Evolutionary conservation across 2,888 invertebrate species (phyloP).

Genomic region (Argynnis bischoffii): DNA sequence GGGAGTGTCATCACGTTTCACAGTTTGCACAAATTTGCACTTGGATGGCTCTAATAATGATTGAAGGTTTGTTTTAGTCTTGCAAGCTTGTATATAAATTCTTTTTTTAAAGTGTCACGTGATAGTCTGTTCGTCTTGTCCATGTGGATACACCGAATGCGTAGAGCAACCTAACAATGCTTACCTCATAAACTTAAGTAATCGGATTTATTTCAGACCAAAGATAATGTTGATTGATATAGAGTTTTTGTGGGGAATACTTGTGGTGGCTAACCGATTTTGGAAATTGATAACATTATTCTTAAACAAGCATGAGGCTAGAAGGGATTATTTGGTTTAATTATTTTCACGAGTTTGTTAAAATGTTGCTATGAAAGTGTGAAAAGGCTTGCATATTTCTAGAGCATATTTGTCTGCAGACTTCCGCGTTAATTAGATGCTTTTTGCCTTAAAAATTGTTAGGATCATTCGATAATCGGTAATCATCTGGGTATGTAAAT

Average conservation of each 20-base stretch:
- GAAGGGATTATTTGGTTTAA: conserved; percentile 33
- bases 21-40: conserved; percentile 37
- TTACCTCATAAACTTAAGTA: conserved; percentile 19
- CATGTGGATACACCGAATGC: conserved; percentile 29
- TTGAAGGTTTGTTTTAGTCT: conserved; percentile 38
- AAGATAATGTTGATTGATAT: conserved; percentile 3
- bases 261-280: conserved; percentile 34
- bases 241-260: conserved; percentile 22
- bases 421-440: conserved; percentile 17
- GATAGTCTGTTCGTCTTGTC: conserved; percentile 26
- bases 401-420: conserved; percentile 33
- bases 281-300: conserved; percentile 29
- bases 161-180: conserved; percentile 25
- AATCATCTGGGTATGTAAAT: conserved; percentile 34
- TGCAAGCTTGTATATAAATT: conserved; percentile 34
- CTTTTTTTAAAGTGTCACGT: conserved; percentile 24
- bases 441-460: conserved; percentile 29
- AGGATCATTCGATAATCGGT: conserved; percentile 25
- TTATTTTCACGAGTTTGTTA: conserved; percentile 24
- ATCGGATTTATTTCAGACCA: conserved; percentile 30
- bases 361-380: conserved; percentile 36
- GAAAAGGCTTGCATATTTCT: conserved; percentile 34
- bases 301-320: conserved; percentile 37
- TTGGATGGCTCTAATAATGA: conserved; percentile 34
- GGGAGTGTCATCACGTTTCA: conserved; percentile 31